phyloP scores from a whole-genome alignment of 2,113 vertebrate genomes.

The Catharus fuscescens region DNA sequence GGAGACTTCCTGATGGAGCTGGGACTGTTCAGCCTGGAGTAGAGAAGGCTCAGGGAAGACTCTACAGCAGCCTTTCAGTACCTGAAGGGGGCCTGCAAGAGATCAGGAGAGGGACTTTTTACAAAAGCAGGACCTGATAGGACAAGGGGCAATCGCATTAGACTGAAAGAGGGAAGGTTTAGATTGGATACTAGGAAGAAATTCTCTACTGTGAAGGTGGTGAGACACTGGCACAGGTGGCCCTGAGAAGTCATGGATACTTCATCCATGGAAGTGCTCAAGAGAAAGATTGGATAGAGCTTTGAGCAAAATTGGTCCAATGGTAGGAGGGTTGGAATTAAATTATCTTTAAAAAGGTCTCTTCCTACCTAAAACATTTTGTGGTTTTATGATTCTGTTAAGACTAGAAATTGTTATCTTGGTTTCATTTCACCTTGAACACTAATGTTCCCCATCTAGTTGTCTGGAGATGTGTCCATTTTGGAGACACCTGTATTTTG shows the following conservation, averaged over 20 bases:
- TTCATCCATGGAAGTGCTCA: background rate
- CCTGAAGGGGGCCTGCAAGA: background rate
- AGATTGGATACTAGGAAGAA: background rate
- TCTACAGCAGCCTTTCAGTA: background rate
- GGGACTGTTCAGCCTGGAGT: background rate
- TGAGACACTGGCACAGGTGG: background rate
- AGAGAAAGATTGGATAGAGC: background rate
- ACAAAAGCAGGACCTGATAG: background rate
- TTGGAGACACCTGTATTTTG: background rate
- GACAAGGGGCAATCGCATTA: background rate
- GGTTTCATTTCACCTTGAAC: background rate
- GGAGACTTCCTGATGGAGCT: background rate
- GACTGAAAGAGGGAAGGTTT: background rate
- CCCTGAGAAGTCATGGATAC: background rate
- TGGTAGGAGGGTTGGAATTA: background rate
- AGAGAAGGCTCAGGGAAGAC: background rate
- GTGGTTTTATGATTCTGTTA: background rate
- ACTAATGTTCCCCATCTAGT: background rate
- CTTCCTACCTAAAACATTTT: background rate
- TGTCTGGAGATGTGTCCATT: background rate
- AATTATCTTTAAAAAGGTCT: background rate
- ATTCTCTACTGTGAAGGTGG: background rate
- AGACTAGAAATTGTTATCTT: background rate
- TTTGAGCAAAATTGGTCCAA: background rate
- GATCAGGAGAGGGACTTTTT: background rate